Percentiles rank a stretch among this genome's conserved stretches.
Evolutionary conservation across 2,888 invertebrate genomes (phyloP).

Genomic region (Pseudococcus viburni): DNA sequence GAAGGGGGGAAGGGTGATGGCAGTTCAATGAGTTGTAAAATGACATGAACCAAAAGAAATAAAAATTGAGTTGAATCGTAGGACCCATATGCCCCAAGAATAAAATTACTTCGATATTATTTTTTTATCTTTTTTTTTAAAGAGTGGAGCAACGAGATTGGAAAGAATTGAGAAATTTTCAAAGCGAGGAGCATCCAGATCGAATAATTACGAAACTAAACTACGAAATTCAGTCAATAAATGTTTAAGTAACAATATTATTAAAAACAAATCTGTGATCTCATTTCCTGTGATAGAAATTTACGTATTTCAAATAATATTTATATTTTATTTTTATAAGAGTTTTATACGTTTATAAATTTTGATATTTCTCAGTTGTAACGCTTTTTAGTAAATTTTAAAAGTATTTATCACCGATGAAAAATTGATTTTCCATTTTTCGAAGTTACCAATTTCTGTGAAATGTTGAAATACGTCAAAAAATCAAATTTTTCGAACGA

Average conservation of each 20-base stretch:
- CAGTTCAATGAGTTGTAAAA: too few relatives aligned
- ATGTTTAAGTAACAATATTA: neutral
- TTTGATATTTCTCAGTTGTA: neutral
- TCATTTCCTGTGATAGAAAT: slow-evolving; percentile 59
- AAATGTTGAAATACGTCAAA: neutral
- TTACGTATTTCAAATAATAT: slow-evolving; percentile 24
- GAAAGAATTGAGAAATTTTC: slow-evolving; percentile 26
- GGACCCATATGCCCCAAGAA: too few relatives aligned
- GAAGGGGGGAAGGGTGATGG: too few relatives aligned
- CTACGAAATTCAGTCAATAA: neutral
- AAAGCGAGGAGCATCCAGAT: neutral
- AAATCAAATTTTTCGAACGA: neutral
- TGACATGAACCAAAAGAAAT: too few relatives aligned
- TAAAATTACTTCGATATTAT: too few relatives aligned
- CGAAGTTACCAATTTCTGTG: slow-evolving; percentile 10
- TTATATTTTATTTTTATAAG: slow-evolving; percentile 17
- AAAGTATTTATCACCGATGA: too few relatives aligned
- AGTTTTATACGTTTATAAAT: slow-evolving; percentile 1
- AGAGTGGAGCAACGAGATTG: slow-evolving; percentile 19
- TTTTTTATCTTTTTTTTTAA: neutral
- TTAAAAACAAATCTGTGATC: slow-evolving; percentile 44
- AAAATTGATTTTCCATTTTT: neutral
- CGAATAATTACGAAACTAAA: slow-evolving; percentile 41
- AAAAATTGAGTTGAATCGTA: too few relatives aligned
- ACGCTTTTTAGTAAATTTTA: too few relatives aligned